Evolutionary conservation across 2,797 vertebrate species (phyloP).

Genomic region (Astyanax mexicanus): DNA sequence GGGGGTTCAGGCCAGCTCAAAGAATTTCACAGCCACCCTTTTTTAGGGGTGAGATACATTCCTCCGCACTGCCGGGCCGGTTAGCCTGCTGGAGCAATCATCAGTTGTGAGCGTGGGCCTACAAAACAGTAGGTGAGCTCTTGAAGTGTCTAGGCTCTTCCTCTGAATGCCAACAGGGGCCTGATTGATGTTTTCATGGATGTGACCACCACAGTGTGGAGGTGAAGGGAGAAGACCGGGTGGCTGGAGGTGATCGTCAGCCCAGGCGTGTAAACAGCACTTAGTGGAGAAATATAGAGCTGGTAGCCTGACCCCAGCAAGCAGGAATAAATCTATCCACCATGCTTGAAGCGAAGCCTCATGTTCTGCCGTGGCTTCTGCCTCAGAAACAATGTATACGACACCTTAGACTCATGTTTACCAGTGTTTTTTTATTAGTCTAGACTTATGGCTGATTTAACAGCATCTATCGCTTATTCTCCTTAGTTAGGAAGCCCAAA

Average conservation of each 20-base stretch:
- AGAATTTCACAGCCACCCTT: constrained; percentile 55
- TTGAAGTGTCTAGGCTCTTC: constrained; percentile 15
- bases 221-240: constrained; percentile 13
- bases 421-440: too few relatives aligned
- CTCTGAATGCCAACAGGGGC: background rate
- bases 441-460: too few relatives aligned
- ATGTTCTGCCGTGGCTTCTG: constrained; percentile 24
- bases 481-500: too few relatives aligned
- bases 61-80: constrained; percentile 27
- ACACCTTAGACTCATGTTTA: too few relatives aligned
- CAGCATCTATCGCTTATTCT: too few relatives aligned
- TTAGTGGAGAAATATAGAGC: constrained; percentile 36
- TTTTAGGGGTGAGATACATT: constrained; percentile 43
- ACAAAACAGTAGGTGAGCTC: constrained; percentile 42
- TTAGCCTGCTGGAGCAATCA: constrained; percentile 48
- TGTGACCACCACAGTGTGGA: constrained; percentile 8
- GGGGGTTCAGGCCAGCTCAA: constrained; percentile 48
- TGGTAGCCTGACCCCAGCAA: constrained; percentile 30
- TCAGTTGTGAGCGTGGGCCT: constrained; percentile 24
- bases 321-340: constrained; percentile 38
- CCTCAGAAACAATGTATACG: too few relatives aligned
- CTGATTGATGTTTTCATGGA: constrained; percentile 24
- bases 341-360: constrained; percentile 33
- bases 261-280: constrained; percentile 27
- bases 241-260: constrained; percentile 18